phyloP scores from a whole-genome alignment of 2,797 vertebrate genomes.

The Enteromius mattozi region DNA sequence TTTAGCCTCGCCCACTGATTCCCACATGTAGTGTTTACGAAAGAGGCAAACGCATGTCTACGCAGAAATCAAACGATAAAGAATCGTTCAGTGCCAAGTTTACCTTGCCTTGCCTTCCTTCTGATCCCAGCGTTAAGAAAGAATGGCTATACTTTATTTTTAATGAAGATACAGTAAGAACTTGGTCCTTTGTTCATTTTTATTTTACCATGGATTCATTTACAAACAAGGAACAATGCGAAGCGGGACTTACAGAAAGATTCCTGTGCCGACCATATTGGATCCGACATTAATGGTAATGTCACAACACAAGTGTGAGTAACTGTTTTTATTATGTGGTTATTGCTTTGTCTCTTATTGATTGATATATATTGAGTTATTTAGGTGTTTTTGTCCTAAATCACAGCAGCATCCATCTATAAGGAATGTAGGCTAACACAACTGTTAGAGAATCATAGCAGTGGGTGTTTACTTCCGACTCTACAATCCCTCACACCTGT shows the following conservation, averaged over 20 bases:
- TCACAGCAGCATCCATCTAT: not conserved
- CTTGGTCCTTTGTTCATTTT: not conserved
- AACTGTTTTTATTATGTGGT: too few species aligned
- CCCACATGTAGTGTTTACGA: not conserved
- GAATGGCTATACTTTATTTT: not conserved
- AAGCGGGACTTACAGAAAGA: too few species aligned
- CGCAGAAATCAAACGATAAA: not conserved
- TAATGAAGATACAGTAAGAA: not conserved
- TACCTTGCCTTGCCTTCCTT: too few species aligned
- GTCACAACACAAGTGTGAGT: too few species aligned
- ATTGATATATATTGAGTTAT: too few species aligned
- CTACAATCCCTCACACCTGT: not conserved
- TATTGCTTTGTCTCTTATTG: too few species aligned
- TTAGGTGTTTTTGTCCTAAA: too few species aligned
- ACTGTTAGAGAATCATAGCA: not conserved
- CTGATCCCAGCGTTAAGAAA: not conserved
- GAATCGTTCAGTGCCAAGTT: not conserved
- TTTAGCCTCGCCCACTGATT: not conserved
- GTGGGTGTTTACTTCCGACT: not conserved
- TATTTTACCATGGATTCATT: too few species aligned
- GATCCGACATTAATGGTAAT: too few species aligned
- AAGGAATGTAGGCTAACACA: not conserved
- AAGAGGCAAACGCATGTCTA: not conserved
- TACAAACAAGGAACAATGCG: not conserved
- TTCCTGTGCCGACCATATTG: too few species aligned